Conservation (phyloP, 2,797 vertebrate species). For the Luscinia megarhynchos region DNA sequence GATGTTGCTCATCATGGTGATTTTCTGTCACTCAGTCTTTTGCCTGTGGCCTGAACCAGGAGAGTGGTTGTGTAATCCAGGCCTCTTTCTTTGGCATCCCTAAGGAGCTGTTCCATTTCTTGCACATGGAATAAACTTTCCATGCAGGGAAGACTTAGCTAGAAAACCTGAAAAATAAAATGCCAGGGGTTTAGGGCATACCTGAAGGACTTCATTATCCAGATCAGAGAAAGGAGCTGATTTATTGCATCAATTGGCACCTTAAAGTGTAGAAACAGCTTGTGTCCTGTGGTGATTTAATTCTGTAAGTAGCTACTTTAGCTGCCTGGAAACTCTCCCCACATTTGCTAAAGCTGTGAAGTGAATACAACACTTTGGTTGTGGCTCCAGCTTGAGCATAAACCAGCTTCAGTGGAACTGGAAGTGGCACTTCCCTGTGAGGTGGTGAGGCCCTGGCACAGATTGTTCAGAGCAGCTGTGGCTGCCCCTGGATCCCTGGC, state of each 20-base stretch:
- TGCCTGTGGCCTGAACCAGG: not conserved
- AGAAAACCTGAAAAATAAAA: not conserved
- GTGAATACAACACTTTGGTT: not conserved
- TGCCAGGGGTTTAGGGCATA: not conserved
- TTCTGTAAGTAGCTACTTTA: not conserved
- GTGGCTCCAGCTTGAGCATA: not conserved
- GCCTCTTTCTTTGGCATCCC: not conserved
- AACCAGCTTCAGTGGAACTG: not conserved
- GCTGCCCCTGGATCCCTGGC: not conserved
- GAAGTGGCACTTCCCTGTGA: not conserved
- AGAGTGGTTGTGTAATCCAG: not conserved
- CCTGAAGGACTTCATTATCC: not conserved
- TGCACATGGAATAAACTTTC: not conserved
- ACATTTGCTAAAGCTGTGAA: not conserved
- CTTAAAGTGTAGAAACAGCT: not conserved
- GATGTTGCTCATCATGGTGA: not conserved
- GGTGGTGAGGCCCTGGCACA: not conserved
- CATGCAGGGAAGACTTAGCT: not conserved
- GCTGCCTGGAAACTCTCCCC: not conserved
- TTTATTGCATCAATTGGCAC: not conserved
- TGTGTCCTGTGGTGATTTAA: not conserved
- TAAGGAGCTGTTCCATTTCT: constrained; percentile 13
- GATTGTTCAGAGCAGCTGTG: not conserved
- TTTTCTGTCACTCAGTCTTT: not conserved
- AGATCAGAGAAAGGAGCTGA: not conserved